Evolutionary conservation across 2,888 invertebrate genomes (phyloP), one percentile per base, ranked within the genome.

Genomic region (Leucophenga maculata): DNA sequence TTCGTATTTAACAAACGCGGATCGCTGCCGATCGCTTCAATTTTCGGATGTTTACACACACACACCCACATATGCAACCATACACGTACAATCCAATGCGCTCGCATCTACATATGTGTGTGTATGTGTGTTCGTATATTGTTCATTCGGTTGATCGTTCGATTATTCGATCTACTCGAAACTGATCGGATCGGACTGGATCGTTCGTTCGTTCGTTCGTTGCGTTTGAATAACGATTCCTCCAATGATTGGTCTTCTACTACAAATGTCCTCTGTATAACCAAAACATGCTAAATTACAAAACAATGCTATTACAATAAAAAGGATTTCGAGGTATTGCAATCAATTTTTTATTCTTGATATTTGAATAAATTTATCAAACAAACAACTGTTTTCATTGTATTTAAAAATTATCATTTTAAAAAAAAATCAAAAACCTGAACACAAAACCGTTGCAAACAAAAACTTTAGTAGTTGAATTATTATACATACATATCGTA

Each of bases 301-400:
- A 66, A 62, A 65, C 57, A 57, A 72, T 70, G 69, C 72, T 71
- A 73, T 69, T 76, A 79, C 76, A 75, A 80, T 75, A 77, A 80
- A 85, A 87, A 89, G 89, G 89, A 89, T 88, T 89, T 89, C 86
- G 89, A 89, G 89, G 89, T 89, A 89, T 86, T 88, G 83, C 78
- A 82, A 80, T 80, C 75, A 83, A 84, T 77, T 76, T 77, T 82
- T 80, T 84, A 74, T 77, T 69, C 79, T 79, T 82, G 78, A 77
- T 78, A 78, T 79, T 80, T 84, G 75, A 82, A 84, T 73, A 83
- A 77, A 71, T 71, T 59, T 81, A 77, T 82, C 81, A 79, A 79
- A 14, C 80, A 80, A 82, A 80, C 78, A 82, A 80, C 75, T 80
- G 80, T 81, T 81, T 78, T 80, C 68, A 70, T 69, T 73, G 66